phyloP scores from a whole-genome alignment of 2,888 invertebrate genomes.

The Sarcophaga subvicina region DNA sequence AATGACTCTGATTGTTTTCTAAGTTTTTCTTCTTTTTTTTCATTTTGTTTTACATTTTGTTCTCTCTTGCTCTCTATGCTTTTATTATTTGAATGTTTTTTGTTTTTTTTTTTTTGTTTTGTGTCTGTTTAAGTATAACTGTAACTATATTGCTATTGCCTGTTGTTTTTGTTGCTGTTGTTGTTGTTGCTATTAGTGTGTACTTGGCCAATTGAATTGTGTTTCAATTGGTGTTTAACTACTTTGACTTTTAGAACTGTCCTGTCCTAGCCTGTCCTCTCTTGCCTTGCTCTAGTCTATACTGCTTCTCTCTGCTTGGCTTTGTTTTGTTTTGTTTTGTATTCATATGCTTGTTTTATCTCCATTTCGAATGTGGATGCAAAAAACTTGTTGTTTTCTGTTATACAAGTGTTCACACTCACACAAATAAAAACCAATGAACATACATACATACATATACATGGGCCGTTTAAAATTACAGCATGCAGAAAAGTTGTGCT shows the following conservation, averaged over 20 bases:
- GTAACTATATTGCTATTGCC: not conserved
- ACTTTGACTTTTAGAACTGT: conserved; percentile 59
- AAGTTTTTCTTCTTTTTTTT: not conserved
- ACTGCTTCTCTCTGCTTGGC: not conserved
- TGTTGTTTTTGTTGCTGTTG: conserved; percentile 3
- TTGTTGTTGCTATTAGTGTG: conserved; percentile 26
- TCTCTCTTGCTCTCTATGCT: not conserved
- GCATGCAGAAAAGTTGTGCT: conserved; percentile 1
- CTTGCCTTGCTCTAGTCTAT: not conserved
- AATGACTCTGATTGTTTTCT: conserved; percentile 28
- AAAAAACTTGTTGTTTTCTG: not conserved
- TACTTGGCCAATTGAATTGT: conserved; percentile 67
- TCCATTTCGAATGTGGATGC: conserved; percentile 32
- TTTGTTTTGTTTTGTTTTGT: not conserved
- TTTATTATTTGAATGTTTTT: not conserved
- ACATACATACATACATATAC: not conserved
- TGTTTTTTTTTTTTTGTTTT: conserved; percentile 11
- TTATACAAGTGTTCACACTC: not conserved
- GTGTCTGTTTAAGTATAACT: not conserved
- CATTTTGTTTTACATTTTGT: not conserved
- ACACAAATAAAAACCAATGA: not conserved
- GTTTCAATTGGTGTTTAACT: conserved; percentile 68
- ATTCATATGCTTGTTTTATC: conserved; percentile 55
- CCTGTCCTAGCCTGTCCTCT: not conserved
- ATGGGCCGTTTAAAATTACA: conserved; percentile 10